A percentile compares a stretch with the other conserved stretches of the same genome.
Evolutionary conservation across 2,888 invertebrate species (phyloP).

Genomic region (Pheosia gnoma): DNA sequence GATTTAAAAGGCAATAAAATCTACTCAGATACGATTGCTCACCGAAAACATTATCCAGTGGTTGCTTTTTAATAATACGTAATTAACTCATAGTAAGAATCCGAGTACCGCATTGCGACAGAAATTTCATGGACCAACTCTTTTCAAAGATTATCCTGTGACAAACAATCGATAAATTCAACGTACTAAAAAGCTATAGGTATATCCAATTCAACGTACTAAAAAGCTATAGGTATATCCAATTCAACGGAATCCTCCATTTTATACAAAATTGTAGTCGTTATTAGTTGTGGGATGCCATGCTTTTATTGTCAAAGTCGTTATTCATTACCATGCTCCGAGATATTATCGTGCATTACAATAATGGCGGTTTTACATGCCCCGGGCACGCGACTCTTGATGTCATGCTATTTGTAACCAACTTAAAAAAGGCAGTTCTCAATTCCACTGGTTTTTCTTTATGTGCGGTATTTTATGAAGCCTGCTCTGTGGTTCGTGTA

Average conservation of each 20-base stretch:
- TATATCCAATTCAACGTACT: background rate
- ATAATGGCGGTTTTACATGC: background rate
- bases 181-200: background rate
- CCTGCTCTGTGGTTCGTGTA: too few relatives aligned
- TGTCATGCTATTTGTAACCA: conserved; percentile 1
- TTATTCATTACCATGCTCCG: background rate
- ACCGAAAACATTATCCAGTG: too few relatives aligned
- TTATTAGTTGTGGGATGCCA: conserved; percentile 24
- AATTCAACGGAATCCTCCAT: conserved; percentile 11
- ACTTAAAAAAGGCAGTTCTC: background rate
- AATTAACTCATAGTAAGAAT: background rate
- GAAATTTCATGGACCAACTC: background rate
- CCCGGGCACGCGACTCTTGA: background rate
- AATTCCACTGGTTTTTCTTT: background rate
- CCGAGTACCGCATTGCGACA: background rate
- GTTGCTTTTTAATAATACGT: background rate
- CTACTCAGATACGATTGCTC: too few relatives aligned
- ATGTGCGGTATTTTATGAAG: too few relatives aligned
- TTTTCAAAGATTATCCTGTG: too few relatives aligned
- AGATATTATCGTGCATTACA: background rate
- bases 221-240: background rate
- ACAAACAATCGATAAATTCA: too few relatives aligned
- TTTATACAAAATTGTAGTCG: conserved; percentile 22
- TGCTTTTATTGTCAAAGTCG: conserved; percentile 25
- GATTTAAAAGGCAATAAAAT: background rate